Percentiles rank a stretch among this genome's conserved stretches.
Evolutionary conservation across 2,888 invertebrate genomes (phyloP).

Genomic region (Megaustenia siamemsis): DNA sequence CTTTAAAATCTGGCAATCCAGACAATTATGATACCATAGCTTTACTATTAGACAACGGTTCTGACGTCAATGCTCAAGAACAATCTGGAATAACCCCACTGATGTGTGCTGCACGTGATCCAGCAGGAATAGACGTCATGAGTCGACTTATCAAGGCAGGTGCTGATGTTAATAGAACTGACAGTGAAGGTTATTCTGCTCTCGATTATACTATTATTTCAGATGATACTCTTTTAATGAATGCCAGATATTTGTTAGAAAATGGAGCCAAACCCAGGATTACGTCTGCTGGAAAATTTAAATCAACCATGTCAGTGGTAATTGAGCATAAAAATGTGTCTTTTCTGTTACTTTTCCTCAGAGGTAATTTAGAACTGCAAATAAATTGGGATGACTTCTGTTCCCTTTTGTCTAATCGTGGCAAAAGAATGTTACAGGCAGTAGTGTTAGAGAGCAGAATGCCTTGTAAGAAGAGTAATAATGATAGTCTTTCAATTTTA

Average conservation of each 20-base stretch:
- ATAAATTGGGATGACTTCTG: conserved; percentile 22
- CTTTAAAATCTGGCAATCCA: too few species aligned
- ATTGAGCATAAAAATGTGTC: not conserved
- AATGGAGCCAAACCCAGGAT: conserved; percentile 30
- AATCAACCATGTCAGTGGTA: not conserved
- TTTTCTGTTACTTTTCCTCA: not conserved
- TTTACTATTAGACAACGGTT: not conserved
- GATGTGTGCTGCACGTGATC: conserved; percentile 6
- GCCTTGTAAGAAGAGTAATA: too few species aligned
- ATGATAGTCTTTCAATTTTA: not conserved
- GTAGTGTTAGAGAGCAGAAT: not conserved
- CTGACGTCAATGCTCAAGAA: conserved; percentile 15
- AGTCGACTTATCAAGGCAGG: not conserved
- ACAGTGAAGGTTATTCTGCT: not conserved
- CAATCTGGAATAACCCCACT: not conserved
- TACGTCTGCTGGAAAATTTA: not conserved
- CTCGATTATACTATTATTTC: not conserved
- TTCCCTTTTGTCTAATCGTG: not conserved
- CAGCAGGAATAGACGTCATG: not conserved
- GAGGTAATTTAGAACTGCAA: not conserved
- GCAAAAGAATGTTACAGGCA: conserved; percentile 1
- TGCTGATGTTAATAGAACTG: conserved; percentile 9
- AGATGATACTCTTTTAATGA: not conserved
- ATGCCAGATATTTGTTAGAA: not conserved
- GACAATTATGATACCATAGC: not conserved